These are phyloP conservation scores for Rhaphigaster nebulosa DNA, from an alignment of 2,888 invertebrate species.

Conservation along the genomic window DNA sequence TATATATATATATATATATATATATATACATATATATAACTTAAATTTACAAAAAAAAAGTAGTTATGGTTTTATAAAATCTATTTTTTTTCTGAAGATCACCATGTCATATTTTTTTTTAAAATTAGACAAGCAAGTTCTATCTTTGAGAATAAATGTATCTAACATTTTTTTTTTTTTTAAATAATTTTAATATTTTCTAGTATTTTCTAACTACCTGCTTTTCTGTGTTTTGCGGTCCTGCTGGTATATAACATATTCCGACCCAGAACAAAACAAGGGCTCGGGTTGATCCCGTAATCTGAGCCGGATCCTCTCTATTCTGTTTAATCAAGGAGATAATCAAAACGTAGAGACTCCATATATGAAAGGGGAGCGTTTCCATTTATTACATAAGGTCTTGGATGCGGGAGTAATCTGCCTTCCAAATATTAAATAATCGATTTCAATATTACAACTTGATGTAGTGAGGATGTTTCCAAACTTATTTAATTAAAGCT, in stretches of 20 bases:
- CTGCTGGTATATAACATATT: background rate
- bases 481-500: conserved; percentile 35
- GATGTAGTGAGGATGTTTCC: conserved; percentile 16
- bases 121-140: background rate
- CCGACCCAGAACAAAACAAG: background rate
- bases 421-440: conserved; percentile 24
- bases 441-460: conserved; percentile 26
- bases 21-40: no score
- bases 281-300: background rate
- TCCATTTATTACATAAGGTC: background rate
- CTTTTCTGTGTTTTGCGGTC: background rate
- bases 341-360: background rate
- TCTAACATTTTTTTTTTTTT: background rate
- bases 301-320: background rate
- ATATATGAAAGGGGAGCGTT: background rate
- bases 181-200: background rate
- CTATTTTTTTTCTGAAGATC: background rate
- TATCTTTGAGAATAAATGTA: background rate
- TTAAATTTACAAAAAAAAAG: background rate
- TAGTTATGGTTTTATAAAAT: background rate
- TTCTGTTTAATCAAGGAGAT: conserved; percentile 4
- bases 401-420: background rate
- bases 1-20: no score
- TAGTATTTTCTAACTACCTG: background rate
- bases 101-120: background rate